phyloP scores from a whole-genome alignment of 2,797 vertebrate species.

The Urophycis tenuis region DNA sequence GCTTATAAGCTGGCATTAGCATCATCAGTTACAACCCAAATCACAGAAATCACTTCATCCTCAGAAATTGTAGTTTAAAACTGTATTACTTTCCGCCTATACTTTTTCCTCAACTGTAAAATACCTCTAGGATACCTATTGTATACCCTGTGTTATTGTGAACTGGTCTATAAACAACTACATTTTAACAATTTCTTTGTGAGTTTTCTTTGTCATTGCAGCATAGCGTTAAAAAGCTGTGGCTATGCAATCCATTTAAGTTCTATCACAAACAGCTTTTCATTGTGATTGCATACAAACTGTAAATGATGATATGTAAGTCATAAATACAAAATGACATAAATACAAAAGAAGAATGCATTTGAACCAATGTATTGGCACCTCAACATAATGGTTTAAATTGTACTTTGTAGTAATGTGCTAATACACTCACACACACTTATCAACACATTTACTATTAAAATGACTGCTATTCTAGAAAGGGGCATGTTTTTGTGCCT shows the following conservation, averaged over 20 bases:
- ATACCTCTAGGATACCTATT: not conserved
- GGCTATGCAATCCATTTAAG: not conserved
- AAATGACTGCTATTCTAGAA: slow-evolving; percentile 15
- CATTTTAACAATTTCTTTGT: too few relatives aligned
- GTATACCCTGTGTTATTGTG: not conserved
- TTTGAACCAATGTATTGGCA: not conserved
- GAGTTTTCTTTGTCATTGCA: too few relatives aligned
- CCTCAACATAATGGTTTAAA: not conserved
- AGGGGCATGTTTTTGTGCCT: slow-evolving; percentile 42
- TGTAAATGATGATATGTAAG: not conserved
- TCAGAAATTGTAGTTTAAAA: not conserved
- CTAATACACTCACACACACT: not conserved
- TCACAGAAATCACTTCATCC: not conserved
- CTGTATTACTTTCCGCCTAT: not conserved
- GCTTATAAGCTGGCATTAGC: not conserved
- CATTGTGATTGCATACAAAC: not conserved
- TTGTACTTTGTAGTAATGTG: not conserved
- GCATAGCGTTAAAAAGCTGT: not conserved
- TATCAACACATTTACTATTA: not conserved
- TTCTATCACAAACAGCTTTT: not conserved
- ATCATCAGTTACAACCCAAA: not conserved
- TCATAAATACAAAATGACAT: not conserved
- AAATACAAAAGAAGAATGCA: not conserved
- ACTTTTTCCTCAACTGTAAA: not conserved
- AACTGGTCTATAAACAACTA: not conserved